Evolutionary conservation across 2,797 vertebrate genomes (phyloP).

Genomic region (Xenopus petersii): DNA sequence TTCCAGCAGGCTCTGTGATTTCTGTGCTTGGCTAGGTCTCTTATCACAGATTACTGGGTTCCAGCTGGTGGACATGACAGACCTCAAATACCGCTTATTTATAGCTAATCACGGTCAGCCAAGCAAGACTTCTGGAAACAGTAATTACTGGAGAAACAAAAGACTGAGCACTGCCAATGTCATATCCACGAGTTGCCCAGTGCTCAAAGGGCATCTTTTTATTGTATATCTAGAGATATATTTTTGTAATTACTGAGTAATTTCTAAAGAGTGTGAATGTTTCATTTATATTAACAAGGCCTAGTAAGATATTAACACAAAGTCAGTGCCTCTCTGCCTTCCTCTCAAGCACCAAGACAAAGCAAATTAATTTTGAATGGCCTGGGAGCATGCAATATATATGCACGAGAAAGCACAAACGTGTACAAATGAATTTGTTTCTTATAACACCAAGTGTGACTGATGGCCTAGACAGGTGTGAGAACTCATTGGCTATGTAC

Average conservation of each 20-base stretch:
- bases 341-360: constrained; percentile 12
- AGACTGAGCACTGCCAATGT: not conserved
- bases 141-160: not conserved
- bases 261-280: not conserved
- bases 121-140: constrained; percentile 1
- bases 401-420: constrained; percentile 1
- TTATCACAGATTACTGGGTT: constrained; percentile 26
- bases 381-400: constrained; percentile 33
- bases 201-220: not conserved
- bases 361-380: constrained; percentile 10
- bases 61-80: constrained; percentile 24
- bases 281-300: not conserved
- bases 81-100: not conserved
- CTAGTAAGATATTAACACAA: constrained; percentile 29
- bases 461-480: not conserved
- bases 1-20: constrained; percentile 25
- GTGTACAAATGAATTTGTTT: constrained; percentile 20
- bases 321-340: not conserved
- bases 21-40: constrained; percentile 15
- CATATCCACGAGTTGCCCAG: too few species aligned
- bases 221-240: not conserved
- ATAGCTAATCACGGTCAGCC: not conserved
- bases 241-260: not conserved
- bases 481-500: not conserved
- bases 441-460: not conserved